A percentile compares a stretch with the other conserved stretches of the same genome.
Conservation (phyloP, 1,140 invertebrate species). For the Ceratoteleas bidentatus region DNA sequence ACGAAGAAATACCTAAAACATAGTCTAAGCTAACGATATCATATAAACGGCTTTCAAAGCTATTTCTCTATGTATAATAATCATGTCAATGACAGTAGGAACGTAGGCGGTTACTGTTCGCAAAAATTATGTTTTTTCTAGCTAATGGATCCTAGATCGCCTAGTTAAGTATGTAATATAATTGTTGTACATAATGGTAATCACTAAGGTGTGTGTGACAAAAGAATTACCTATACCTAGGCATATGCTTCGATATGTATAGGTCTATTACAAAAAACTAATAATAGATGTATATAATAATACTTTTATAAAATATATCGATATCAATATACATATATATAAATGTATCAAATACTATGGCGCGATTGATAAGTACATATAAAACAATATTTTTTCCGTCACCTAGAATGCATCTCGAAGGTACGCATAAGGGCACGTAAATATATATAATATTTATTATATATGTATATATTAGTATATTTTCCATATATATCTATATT, state of each 20-base stretch:
- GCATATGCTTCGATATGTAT: conserved; percentile 74
- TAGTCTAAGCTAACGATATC: conserved; percentile 78
- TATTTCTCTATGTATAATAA: conserved; percentile 71
- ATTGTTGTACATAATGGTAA: conserved; percentile 64
- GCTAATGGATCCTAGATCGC: conserved; percentile 79
- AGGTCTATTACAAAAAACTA: conserved; percentile 78
- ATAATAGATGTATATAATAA: conserved; percentile 73
- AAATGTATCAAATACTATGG: conserved; percentile 75
- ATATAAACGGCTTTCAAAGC: conserved; percentile 76
- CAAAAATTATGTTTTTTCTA: conserved; percentile 74
- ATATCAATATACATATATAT: conserved; percentile 74
- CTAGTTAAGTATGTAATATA: conserved; percentile 72
- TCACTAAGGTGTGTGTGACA: conserved; percentile 67
- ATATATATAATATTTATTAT: conserved; percentile 50
- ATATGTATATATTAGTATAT: conserved; percentile 39
- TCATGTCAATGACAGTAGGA: conserved; percentile 75
- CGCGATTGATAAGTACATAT: conserved; percentile 73
- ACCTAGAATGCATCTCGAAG: conserved; percentile 71
- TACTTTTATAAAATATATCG: conserved; percentile 79
- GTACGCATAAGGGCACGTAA: conserved; percentile 71
- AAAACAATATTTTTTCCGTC: conserved; percentile 76
- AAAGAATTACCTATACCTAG: conserved; percentile 71
- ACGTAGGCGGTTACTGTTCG: conserved; percentile 70
- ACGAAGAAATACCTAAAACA: conserved; percentile 77
- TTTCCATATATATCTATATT: conserved; percentile 56